Evolutionary conservation across 92 coral and sea anemone species (phyloP).

Genomic region (Scolanthus callimorphus): DNA sequence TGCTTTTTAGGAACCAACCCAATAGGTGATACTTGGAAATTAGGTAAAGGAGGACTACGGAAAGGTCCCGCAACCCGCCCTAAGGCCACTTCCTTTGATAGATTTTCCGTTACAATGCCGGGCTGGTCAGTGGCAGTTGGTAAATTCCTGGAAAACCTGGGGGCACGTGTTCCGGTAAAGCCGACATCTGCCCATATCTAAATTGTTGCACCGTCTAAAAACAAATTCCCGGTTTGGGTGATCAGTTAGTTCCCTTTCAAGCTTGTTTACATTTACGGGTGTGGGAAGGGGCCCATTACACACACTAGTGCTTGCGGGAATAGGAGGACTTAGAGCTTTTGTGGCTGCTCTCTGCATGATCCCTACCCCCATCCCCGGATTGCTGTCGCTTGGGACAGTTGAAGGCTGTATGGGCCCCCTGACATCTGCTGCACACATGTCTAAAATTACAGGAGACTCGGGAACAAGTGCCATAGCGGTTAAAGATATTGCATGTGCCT

Average conservation of each 20-base stretch:
- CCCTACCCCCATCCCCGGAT: conserved; percentile 6
- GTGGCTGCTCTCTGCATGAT: not conserved
- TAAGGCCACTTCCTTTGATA: no score
- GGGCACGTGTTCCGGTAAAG: conserved; percentile 9
- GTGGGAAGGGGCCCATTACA: conserved; percentile 23
- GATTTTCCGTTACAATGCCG: not conserved
- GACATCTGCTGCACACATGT: conserved; percentile 30
- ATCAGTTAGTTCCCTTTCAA: conserved; percentile 13
- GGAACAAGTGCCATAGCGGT: conserved; percentile 18
- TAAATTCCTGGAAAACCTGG: conserved; percentile 27
- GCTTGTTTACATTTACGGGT: conserved; percentile 17
- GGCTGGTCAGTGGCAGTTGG: conserved; percentile 31
- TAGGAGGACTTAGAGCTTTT: conserved; percentile 17
- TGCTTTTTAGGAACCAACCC: conserved; percentile 71
- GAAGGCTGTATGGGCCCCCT: conserved; percentile 24
- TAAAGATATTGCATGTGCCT: conserved; percentile 24
- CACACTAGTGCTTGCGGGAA: conserved; percentile 16
- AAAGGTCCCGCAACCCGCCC: conserved; percentile 66
- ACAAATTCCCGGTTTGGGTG: conserved; percentile 48
- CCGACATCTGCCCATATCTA: conserved; percentile 20
- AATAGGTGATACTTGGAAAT: conserved; percentile 56
- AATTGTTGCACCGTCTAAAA: not conserved
- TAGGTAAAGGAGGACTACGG: conserved; percentile 39
- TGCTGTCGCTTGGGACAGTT: conserved; percentile 12
- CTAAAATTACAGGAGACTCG: conserved; percentile 22